phyloP scores from a whole-genome alignment of 2,113 vertebrate genomes.

The Lepisosteus osseus region DNA sequence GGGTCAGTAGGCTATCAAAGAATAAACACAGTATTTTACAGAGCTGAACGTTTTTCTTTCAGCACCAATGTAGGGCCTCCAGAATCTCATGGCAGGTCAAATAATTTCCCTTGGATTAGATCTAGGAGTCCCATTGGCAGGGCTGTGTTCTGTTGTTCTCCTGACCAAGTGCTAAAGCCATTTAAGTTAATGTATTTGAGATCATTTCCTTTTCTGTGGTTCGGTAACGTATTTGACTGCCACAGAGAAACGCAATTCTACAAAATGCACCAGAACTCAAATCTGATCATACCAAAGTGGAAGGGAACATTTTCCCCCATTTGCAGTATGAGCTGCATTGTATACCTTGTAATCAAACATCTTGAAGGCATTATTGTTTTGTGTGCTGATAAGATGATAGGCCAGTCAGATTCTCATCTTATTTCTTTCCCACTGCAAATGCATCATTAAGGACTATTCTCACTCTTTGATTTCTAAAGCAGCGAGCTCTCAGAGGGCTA shows the following conservation, averaged over 20 bases:
- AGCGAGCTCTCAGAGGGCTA: slow-evolving; percentile 46
- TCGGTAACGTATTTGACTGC: slow-evolving; percentile 15
- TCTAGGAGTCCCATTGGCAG: neutral
- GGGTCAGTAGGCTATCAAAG: slow-evolving; percentile 30
- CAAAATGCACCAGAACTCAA: slow-evolving; percentile 6
- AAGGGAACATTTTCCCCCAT: slow-evolving; percentile 32
- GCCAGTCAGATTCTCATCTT: neutral
- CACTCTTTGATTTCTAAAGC: slow-evolving; percentile 46
- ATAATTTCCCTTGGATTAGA: slow-evolving; percentile 41
- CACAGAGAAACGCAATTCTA: slow-evolving; percentile 7
- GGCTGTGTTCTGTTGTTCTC: slow-evolving; percentile 16
- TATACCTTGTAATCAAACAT: slow-evolving; percentile 37
- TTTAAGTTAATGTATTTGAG: slow-evolving; percentile 22
- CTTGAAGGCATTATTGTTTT: slow-evolving; percentile 54
- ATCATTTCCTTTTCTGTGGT: slow-evolving; percentile 18
- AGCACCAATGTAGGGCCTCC: slow-evolving; percentile 31
- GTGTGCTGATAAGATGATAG: slow-evolving; percentile 34
- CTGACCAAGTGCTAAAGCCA: slow-evolving; percentile 25
- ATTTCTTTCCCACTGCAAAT: slow-evolving; percentile 36
- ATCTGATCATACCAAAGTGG: slow-evolving; percentile 21
- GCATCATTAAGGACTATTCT: slow-evolving; percentile 44
- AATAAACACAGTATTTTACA: slow-evolving; percentile 47
- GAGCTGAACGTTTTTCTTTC: slow-evolving; percentile 51
- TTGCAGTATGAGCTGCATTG: slow-evolving; percentile 20
- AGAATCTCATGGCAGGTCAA: slow-evolving; percentile 44